These are phyloP conservation scores for Ernsta delagoae DNA, from an alignment of 2,888 invertebrate genomes.

Conservation along the genomic window DNA sequence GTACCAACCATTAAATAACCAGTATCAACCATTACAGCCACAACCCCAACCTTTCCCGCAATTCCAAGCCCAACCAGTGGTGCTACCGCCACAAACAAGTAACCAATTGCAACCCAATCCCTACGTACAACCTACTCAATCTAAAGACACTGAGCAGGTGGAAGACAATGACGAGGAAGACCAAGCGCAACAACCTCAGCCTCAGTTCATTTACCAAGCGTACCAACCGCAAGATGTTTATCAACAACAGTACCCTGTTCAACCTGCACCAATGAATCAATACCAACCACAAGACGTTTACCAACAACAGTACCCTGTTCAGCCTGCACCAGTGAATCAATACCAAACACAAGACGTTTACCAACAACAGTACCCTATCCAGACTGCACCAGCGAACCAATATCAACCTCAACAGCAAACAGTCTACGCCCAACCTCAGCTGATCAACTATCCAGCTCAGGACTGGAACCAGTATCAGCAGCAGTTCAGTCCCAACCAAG, in stretches of 20 bases:
- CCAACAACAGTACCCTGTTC: constrained; percentile 37
- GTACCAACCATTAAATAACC: not conserved
- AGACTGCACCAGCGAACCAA: constrained; percentile 37
- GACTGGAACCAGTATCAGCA: constrained; percentile 28
- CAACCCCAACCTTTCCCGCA: constrained; percentile 48
- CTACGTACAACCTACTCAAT: constrained; percentile 37
- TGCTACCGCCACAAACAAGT: constrained; percentile 49
- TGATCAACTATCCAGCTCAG: constrained; percentile 23
- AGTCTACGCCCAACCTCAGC: constrained; percentile 38
- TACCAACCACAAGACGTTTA: constrained; percentile 4
- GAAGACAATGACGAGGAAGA: constrained; percentile 31
- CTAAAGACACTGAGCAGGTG: constrained; percentile 36
- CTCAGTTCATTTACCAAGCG: constrained; percentile 44
- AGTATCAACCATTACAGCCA: constrained; percentile 26
- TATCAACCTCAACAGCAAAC: constrained; percentile 39
- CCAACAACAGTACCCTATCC: constrained; percentile 38
- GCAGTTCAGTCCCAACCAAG: constrained; percentile 26
- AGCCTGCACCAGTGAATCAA: constrained; percentile 34
- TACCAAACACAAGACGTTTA: constrained; percentile 11
- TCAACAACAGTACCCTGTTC: constrained; percentile 38
- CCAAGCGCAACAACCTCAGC: constrained; percentile 45
- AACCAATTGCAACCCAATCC: constrained; percentile 47
- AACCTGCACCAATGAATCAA: constrained; percentile 31
- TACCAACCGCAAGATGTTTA: constrained; percentile 42
- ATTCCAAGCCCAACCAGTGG: constrained; percentile 55